phyloP scores from a whole-genome alignment of 2,113 vertebrate species.

The Choloepus hoffmanni region DNA sequence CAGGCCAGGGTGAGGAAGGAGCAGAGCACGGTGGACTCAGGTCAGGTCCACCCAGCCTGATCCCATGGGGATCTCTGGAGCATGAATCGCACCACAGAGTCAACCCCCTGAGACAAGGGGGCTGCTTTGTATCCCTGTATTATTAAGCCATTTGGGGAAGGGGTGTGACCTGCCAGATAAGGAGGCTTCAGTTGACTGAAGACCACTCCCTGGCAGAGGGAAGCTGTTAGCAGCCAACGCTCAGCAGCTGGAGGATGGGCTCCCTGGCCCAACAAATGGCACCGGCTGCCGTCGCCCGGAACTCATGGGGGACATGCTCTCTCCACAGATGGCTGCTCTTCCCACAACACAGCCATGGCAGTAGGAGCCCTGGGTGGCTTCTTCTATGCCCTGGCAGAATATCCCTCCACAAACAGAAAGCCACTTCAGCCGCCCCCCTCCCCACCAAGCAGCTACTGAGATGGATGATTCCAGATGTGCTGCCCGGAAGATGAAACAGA shows the following conservation, averaged over 20 bases:
- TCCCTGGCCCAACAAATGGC: background rate
- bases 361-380: slow-evolving; percentile 73
- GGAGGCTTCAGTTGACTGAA: background rate
- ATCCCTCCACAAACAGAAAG: background rate
- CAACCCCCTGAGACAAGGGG: background rate
- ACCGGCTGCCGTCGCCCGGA: background rate
- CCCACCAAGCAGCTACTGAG: background rate
- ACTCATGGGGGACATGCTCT: background rate
- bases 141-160: background rate
- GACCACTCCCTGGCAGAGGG: background rate
- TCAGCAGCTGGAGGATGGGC: background rate
- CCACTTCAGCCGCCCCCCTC: fast-evolving
- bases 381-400: slow-evolving; percentile 57
- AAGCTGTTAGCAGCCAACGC: background rate
- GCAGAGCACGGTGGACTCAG: background rate
- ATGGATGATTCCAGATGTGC: fast-evolving
- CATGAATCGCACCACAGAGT: fast-evolving
- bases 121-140: background rate
- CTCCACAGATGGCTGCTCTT: slow-evolving; percentile 75
- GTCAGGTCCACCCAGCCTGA: background rate
- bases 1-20: background rate
- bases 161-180: background rate
- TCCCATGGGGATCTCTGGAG: background rate
- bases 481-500: background rate
- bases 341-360: slow-evolving; percentile 73